phyloP scores from a whole-genome alignment of 2,113 vertebrate species.

The Deroptyus accipitrinus region DNA sequence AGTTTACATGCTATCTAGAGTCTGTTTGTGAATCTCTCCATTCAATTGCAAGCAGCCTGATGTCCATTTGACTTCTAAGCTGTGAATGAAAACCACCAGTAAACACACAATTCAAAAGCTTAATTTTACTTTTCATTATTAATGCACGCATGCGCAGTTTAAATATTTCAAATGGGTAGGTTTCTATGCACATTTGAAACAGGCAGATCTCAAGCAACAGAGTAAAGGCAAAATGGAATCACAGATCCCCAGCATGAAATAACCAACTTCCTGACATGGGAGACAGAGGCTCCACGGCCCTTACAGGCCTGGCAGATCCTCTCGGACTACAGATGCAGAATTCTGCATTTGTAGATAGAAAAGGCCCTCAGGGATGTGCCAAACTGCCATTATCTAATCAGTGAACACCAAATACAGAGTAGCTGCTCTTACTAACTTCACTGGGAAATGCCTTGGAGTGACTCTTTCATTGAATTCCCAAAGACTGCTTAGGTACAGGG shows the following conservation, averaged over 20 bases:
- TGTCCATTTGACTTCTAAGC: not conserved
- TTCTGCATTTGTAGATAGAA: not conserved
- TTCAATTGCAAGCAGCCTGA: not conserved
- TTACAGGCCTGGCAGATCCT: not conserved
- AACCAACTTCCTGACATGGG: not conserved
- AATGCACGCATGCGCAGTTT: not conserved
- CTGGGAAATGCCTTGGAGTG: not conserved
- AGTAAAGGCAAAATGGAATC: not conserved
- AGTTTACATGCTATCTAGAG: not conserved
- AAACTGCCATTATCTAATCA: not conserved
- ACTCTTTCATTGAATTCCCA: constrained; percentile 7
- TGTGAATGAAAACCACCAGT: not conserved
- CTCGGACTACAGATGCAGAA: not conserved
- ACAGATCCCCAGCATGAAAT: not conserved
- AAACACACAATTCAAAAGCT: not conserved
- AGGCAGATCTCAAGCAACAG: not conserved
- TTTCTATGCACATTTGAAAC: not conserved
- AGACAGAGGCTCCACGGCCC: not conserved
- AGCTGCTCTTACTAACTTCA: not conserved
- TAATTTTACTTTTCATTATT: not conserved
- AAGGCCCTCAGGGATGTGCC: not conserved
- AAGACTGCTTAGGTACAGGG: not conserved
- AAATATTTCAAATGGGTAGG: not conserved
- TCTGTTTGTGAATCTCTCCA: not conserved
- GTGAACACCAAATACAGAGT: not conserved